Evolutionary conservation across 2,888 invertebrate genomes (phyloP), one percentile per base, ranked within the genome.

Genomic region (Aelia acuminata): DNA sequence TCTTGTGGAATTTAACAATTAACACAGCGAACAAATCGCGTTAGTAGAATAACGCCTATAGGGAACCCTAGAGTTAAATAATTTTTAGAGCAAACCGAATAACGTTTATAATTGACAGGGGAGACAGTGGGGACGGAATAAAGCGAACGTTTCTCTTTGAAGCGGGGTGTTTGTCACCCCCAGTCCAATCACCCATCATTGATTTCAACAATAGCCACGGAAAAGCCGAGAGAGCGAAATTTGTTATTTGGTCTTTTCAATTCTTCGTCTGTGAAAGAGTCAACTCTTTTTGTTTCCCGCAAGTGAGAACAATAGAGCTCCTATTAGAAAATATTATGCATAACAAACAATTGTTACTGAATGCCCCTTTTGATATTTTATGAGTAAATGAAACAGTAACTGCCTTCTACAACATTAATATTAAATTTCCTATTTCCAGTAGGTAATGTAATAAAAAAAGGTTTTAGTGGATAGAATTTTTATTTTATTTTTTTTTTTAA

Each of bases 231-330:
- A 18, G 18, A 35, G 63, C 35, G 20, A 70, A 70, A 70, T 35
- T 57, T 70, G 63, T 70, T 70, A 70, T 70, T 70, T 70, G 63
- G 31, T 70, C n/a, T 70, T 57, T 70, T 70, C 63, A 35, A 70
- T 35, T 70, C 31, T 35, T 7, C 35, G 35, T 18, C n/a, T n/a
- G 20, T 20, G 31, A 70, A 70, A 70, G 7, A 35, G 57, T 57
- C 13, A 70, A 35, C 13, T 35, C 7, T 35, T 35, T 31, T 70
- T 70, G 31, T 70, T 70, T 7, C 35, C 1, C 26, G 15, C 5
- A n/a, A 18, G 13, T 18, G 63, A 63, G 7, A 70, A 35, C 20
- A 70, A 18, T 18, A 18, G n/a, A 10, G 8, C 8, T 1, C 49
- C 49, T 18, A 20, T 49, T 49, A 13, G 18, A 49, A 3, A n/a